These are phyloP conservation scores for Erethizon dorsatum DNA, from an alignment of 2,797 vertebrate genomes.

Conservation along the genomic window DNA sequence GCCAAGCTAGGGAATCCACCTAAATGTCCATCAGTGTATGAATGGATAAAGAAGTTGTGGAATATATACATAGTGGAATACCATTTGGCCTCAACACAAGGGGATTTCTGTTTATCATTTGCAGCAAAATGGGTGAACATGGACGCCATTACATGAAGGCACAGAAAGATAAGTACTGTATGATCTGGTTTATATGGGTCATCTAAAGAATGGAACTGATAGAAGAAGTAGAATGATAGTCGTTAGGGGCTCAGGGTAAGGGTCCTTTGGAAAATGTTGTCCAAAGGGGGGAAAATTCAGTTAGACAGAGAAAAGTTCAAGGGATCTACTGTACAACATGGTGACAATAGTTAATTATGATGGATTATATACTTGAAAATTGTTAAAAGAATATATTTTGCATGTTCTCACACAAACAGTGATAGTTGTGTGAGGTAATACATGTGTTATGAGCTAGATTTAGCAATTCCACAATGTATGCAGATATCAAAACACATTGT, in stretches of 20 bases:
- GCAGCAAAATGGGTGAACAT: neutral
- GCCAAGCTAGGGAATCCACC: neutral
- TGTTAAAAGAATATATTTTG: neutral
- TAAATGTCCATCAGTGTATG: neutral
- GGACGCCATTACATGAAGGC: neutral
- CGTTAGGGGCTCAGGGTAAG: no score
- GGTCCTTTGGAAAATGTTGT: neutral
- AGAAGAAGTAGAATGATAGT: neutral
- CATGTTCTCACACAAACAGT: neutral
- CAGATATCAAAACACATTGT: neutral
- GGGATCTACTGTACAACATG: neutral
- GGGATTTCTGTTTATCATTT: neutral
- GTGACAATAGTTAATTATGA: neutral
- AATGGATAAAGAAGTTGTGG: neutral
- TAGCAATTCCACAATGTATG: neutral
- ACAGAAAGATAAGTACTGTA: neutral
- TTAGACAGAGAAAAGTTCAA: neutral
- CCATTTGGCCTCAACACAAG: neutral
- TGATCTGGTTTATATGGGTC: neutral
- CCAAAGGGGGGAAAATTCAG: neutral
- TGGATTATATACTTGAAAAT: neutral
- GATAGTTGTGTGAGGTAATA: neutral
- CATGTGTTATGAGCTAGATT: neutral
- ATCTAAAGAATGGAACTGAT: neutral
- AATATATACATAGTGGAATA: neutral